Base-by-base conservation (phyloP, 2,888 invertebrate species). In the Drosophila flavopinicola region DNA sequence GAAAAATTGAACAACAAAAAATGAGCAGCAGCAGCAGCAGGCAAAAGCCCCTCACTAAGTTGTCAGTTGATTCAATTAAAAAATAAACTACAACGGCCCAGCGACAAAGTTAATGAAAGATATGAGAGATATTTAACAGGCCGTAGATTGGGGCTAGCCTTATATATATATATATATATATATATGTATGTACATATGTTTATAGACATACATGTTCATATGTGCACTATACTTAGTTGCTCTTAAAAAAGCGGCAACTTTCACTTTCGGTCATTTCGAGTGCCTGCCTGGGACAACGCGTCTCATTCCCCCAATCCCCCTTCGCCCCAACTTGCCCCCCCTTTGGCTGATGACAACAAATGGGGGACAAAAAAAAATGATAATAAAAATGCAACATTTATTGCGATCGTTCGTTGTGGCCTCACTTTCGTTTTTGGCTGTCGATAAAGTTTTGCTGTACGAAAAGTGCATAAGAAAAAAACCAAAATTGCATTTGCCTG, bases 361-460 rank as follows among this genome's bases (percentile, higher is more conserved):
- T 29, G n/a, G 17, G 25, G 20, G 49, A 42, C 15, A 27, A 44
- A 57, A 59, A 66, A 66, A 70, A 78, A 49, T 78, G 67, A 85
- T 80, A 80, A 80, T 80, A 85, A 85, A 80, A 80, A 76, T 80
- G 80, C 80, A 80, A 79, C 86, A 80, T 85, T 79, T 80, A 85
- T 83, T 85, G 74, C 67, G 60, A 56, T 51, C 63, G 49, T 38
- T 30, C n/a, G 23, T 29, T 17, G 17, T 27, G 23, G 52, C 66
- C 53, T 47, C 66, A 74, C 75, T 74, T 74, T 74, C 75, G 74
- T 66, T 71, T 73, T 60, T 57, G 49, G 60, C 48, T 39, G 49
- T 38, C 58, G 64, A 68, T 72, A 70, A 75, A 70, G 41, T 59
- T 70, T 75, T 57, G 56, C 69, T 63, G 48, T 54, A 39, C 42